Base-by-base conservation (phyloP, 2,888 invertebrate genomes). In the Seira musarum region DNA sequence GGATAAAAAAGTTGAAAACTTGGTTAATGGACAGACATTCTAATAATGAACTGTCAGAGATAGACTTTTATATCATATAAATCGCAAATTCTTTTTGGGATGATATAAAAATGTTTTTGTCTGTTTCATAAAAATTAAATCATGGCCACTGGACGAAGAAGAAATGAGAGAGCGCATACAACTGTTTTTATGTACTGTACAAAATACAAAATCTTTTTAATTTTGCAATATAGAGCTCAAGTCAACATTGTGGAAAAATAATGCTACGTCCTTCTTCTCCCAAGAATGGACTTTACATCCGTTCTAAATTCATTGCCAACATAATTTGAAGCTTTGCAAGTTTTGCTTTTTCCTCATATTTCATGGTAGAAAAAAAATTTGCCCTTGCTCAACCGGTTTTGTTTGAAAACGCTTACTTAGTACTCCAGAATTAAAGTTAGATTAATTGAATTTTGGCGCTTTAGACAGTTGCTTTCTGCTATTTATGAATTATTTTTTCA, bases 121-220 rank as follows among this genome's bases (percentile, higher is more conserved):
- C 17, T 13, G 53, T 17, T 53, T 53, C 53, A 53, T 53, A 53
- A 53, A 53, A 53, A 30, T 53, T 53, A 53, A 53, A 53, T 53
- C n/a, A 53, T 53, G 53, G 53, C 53, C 15, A 2, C 53, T 13
- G 15, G 15, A 53, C 3, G 53, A 13, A 53, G 15, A 13, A 13
- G 6, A 53, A 3, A 53, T n/a, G 53, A 2, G 15, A 53, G n/a
- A 53, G 53, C 3, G 8, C 8, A 30, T 5, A 30, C 30, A 2
- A 30, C 30, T 30, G 30, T 8, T 8, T n/a, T n/a, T n/a, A n/a
- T 30, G 30, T 2, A 30, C 8, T 30, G 30, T 30, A 30, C 30
- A 30, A 30, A 30, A 30, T 30, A 8, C 8, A n/a, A n/a, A n/a
- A 30, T 8, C 8, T 30, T 30, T 30, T 30, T 30, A 30, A 30